Evolutionary conservation across 1,140 invertebrate species (phyloP), one percentile per base, ranked within the genome.

Genomic region (Fragariocoptes setiger): DNA sequence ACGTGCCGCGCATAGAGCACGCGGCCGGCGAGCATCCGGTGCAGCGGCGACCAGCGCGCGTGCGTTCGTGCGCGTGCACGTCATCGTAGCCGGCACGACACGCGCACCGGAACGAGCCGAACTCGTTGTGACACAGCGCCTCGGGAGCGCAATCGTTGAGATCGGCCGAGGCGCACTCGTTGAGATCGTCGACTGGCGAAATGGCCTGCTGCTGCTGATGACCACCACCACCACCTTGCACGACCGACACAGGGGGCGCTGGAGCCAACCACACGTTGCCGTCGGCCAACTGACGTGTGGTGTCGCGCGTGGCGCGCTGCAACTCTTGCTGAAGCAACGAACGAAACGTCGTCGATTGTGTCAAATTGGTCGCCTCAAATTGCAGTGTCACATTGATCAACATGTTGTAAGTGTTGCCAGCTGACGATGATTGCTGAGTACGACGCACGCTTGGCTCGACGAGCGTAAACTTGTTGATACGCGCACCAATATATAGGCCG

Each of bases 91-190:
- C 80, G 5, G 67, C 56, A 3, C 67, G 68, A 52, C 85, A 95
- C 3, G 62, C 60, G 50, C 86, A 95, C 35, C 65, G 69, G 52
- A 82, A 94, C 4, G 71, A 71, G 13, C 85, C 85, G 63, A 78
- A 82, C 1, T 68, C 69, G 54, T 95, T 95, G 21, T 69, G 68
- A 57, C 88, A 95, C 1, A 61, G 65, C 0, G 63, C 83, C 39
- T 74, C 65, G 8, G 69, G 64, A 47, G 80, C 73, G 51, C 88
- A 97, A 54, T 95, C 86, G 53, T 95, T 78, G 8, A 85, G 55
- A 39, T 85, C 78, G 5, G 66, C 53, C 0, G 72, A 71, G 0
- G 68, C 64, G 50, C 83, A 92, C 55, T 90, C 83, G 51, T 92
- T 77, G 40, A 90, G 54, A 60, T 90, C 83, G 50, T 69, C 65